Conservation (phyloP, 2,888 invertebrate species). For the Habrosyne pyritoides region DNA sequence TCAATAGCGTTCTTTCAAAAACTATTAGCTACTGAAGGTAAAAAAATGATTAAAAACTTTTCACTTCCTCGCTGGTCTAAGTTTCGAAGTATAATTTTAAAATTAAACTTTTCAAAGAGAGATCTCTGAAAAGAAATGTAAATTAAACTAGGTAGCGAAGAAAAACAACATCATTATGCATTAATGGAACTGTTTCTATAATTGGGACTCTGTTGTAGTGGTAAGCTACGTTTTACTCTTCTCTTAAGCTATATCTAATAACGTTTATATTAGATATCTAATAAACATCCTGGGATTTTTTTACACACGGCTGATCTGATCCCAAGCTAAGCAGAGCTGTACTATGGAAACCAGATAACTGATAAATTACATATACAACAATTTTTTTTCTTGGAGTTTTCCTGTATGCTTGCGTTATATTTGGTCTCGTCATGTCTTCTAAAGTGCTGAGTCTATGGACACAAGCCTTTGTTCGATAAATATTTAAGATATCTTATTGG, state of each 20-base stretch:
- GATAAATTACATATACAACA: too few species aligned
- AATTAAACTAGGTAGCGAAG: constrained; percentile 43
- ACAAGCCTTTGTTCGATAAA: too few species aligned
- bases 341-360: too few species aligned
- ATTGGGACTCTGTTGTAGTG: constrained; percentile 12
- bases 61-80: constrained; percentile 26
- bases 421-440: too few species aligned
- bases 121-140: constrained; percentile 32
- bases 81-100: constrained; percentile 36
- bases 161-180: constrained; percentile 55
- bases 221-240: neutral
- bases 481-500: too few species aligned
- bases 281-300: too few species aligned
- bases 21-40: constrained; percentile 24
- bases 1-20: constrained; percentile 24
- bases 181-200: constrained; percentile 36
- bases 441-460: too few species aligned
- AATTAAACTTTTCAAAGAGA: constrained; percentile 36
- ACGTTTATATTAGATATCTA: neutral
- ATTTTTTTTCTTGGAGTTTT: too few species aligned
- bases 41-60: constrained; percentile 30
- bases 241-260: neutral
- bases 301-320: too few species aligned
- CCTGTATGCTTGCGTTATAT: too few species aligned
- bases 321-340: too few species aligned